Evolutionary conservation across 64 coral and sea anemone species (phyloP).

Genomic region (Montipora foliosa): DNA sequence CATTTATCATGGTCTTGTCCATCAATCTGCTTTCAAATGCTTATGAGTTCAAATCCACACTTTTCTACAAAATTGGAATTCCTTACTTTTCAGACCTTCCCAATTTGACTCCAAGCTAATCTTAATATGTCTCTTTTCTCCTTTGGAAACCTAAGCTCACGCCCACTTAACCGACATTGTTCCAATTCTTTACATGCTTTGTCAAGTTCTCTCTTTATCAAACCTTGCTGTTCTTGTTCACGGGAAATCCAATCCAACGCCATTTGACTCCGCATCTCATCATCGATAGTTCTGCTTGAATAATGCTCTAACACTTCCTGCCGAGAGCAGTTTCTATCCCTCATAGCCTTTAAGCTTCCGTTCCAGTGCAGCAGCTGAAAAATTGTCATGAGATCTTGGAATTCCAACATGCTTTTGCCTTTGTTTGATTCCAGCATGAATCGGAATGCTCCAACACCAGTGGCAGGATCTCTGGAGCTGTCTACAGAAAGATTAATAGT

Average conservation of each 20-base stretch:
- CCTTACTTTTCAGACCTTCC: constrained; percentile 63
- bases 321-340: constrained; percentile 90
- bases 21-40: too few relatives aligned
- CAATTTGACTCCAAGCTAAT: constrained; percentile 89
- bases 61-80: neutral
- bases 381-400: constrained; percentile 97
- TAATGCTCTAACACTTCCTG: constrained; percentile 94
- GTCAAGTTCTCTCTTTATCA: constrained; percentile 80
- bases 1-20: too few relatives aligned
- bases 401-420: constrained; percentile 89
- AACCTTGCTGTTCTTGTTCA: constrained; percentile 88
- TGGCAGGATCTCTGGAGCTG: constrained; percentile 70
- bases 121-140: constrained; percentile 92
- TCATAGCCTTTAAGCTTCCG: constrained; percentile 94
- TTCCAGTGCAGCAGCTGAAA: constrained; percentile 96
- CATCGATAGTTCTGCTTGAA: constrained; percentile 80
- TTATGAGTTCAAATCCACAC: neutral
- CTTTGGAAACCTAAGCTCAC: constrained; percentile 93
- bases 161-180: constrained; percentile 81
- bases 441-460: constrained; percentile 89
- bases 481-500: constrained; percentile 69
- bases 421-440: constrained; percentile 96
- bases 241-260: constrained; percentile 94
- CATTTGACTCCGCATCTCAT: constrained; percentile 98
- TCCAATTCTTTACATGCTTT: constrained; percentile 85